Base-by-base conservation (phyloP, 2,797 vertebrate genomes). In the Menidia menidia region DNA sequence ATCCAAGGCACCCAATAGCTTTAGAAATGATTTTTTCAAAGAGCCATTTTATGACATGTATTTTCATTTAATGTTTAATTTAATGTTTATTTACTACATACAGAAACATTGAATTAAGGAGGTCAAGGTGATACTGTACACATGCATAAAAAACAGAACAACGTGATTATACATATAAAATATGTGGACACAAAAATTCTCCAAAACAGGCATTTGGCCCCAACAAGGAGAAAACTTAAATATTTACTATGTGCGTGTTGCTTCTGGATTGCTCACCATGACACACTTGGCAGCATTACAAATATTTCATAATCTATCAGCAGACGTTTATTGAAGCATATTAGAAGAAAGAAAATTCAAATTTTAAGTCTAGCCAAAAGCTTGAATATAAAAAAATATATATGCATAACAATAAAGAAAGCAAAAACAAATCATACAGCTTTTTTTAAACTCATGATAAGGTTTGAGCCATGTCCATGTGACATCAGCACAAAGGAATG, bases 141-240 rank as follows among this genome's bases (percentile, higher is more conserved):
- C 7, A 16, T 47, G 44, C 6, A 47, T 5, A 6, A 16, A 7
- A n/a, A 5, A 16, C 44, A n/a, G 7, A 1, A 47, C 1, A 7
- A 44, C 13, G 14, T n/a, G 44, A 32, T 45, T 59, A 5, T 18
- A 3, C 33, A 51, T 12, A 19, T 30, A 56, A 58, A 72, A 11
- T 1, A 44, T 31, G 15, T 18, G 16, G 16, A 45, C 42, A 19
- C 8, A 30, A 2, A 54, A 16, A 31, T 13, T 56, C 11, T 2
- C 7, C 8, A 4, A 60, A 12, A 72, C 45, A 79, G 64, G 48
- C 13, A 53, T 67, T 85, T 60, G 64, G 45, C 45, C 80, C 68
- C 4, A 61, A 56, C 52, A 15, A 78, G 14, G 56, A 70, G 75
- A 60, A 41, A 19, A 62, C 25, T 25, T 43, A 14, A 43, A 73